Conservation (phyloP, 2,113 vertebrate genomes). For the Pagrus major region DNA sequence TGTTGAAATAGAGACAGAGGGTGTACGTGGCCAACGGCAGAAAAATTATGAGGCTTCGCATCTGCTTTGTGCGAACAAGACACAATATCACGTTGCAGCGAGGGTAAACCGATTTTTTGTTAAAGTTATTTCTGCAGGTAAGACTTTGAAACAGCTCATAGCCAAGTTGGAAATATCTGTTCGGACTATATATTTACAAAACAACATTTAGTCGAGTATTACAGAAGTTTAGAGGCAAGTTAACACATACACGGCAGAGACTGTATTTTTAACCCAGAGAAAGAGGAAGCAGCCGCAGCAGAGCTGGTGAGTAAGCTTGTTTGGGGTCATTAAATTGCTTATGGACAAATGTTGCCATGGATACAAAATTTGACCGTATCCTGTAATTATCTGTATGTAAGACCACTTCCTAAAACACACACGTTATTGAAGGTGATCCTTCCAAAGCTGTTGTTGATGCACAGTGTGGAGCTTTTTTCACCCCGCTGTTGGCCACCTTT, state of each 20-base stretch:
- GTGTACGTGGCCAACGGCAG: not conserved
- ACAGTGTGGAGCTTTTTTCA: conserved; percentile 58
- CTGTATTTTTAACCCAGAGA: conserved; percentile 37
- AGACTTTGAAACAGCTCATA: not conserved
- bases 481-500: conserved; percentile 65
- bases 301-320: conserved; percentile 31
- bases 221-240: not conserved
- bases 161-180: not conserved
- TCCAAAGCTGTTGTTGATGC: conserved; percentile 58
- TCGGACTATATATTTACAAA: not conserved
- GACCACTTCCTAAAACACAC: not conserved
- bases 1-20: not conserved
- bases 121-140: conserved; percentile 4
- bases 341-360: conserved; percentile 39
- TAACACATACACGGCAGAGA: not conserved
- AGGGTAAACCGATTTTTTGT: conserved; percentile 28
- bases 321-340: conserved; percentile 50
- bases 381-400: conserved; percentile 9
- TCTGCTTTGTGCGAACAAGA: conserved; percentile 1
- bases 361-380: conserved; percentile 20
- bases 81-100: conserved; percentile 4
- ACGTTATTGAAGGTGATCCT: conserved; percentile 18
- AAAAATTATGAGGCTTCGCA: conserved; percentile 1
- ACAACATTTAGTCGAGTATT: not conserved
- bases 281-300: not conserved